A percentile compares a stretch with the other conserved stretches of the same genome.
Conservation (phyloP, 2,797 vertebrate species). For the Ispidina picta region DNA sequence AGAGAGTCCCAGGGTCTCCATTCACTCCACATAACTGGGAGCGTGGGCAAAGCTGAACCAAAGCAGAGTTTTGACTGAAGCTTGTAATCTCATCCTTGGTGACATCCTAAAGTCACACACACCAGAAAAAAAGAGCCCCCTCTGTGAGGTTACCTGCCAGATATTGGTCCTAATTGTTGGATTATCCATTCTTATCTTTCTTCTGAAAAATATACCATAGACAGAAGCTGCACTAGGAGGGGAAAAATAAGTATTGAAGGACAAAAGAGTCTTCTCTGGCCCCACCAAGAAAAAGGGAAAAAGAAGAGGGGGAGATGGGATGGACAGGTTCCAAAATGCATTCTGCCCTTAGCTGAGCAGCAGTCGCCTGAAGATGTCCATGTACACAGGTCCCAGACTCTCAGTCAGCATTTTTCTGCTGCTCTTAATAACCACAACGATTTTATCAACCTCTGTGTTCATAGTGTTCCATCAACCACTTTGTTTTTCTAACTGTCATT, state of each 20-base stretch:
- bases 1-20: not conserved
- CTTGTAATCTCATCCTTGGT: not conserved
- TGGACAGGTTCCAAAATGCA: not conserved
- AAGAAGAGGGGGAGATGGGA: not conserved
- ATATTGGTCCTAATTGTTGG: not conserved
- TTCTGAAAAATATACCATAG: not conserved
- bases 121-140: not conserved
- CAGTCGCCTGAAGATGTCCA: not conserved
- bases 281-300: not conserved
- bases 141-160: not conserved
- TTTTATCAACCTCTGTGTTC: not conserved
- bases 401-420: not conserved
- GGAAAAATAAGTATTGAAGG: not conserved
- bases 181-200: not conserved
- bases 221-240: not conserved
- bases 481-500: not conserved
- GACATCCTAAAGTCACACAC: not conserved
- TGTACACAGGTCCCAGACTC: fast-evolving
- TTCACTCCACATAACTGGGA: not conserved
- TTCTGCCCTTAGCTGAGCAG: not conserved
- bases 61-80: not conserved
- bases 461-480: not conserved
- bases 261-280: not conserved
- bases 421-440: not conserved
- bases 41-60: not conserved